Percentiles rank a stretch among this genome's conserved stretches.
Conservation (phyloP, 2,888 invertebrate genomes). For the Chymomyza procnemis region DNA sequence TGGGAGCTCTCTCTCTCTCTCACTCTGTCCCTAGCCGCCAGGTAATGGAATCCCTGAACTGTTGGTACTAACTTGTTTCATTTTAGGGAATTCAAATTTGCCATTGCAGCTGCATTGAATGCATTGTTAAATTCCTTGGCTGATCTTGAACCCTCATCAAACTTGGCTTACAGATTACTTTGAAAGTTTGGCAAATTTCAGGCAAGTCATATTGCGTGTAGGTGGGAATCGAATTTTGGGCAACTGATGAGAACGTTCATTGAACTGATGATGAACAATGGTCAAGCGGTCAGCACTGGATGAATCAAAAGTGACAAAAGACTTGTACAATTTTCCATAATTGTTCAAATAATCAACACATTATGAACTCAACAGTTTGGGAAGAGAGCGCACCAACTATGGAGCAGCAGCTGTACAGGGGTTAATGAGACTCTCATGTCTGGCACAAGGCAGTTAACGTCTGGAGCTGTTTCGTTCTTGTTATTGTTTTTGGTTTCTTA, state of each 20-base stretch:
- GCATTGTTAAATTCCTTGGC: not conserved
- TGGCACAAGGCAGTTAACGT: constrained; percentile 11
- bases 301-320: not conserved
- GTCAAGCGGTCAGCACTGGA: not conserved
- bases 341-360: not conserved
- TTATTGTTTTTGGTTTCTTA: constrained; percentile 2
- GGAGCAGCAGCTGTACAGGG: not conserved
- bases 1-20: not conserved
- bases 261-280: not conserved
- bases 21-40: not conserved
- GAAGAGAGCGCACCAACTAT: not conserved
- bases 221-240: not conserved
- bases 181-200: not conserved
- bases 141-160: constrained; percentile 1
- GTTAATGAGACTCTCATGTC: not conserved
- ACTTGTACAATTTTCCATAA: not conserved
- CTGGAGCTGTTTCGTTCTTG: constrained; percentile 7
- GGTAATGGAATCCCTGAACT: not conserved
- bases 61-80: not conserved
- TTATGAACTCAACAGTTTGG: not conserved
- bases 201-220: constrained; percentile 1
- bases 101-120: not conserved
- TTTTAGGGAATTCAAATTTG: not conserved
- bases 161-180: not conserved
- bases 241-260: not conserved